These are phyloP conservation scores for Sebastes reedi DNA, from an alignment of 2,797 vertebrate species.

Conservation along the genomic window DNA sequence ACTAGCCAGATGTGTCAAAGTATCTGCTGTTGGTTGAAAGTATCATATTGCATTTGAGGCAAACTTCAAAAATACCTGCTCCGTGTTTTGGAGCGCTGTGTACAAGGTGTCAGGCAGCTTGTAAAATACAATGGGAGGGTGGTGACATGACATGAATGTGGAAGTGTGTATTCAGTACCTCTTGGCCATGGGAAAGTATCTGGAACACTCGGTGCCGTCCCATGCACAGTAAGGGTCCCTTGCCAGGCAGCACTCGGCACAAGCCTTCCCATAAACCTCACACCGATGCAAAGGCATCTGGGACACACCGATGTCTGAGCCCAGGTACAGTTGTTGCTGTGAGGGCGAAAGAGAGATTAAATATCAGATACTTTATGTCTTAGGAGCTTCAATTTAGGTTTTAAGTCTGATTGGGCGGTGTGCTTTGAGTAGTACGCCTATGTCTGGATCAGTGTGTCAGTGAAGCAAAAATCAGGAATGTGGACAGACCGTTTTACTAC, in stretches of 20 bases:
- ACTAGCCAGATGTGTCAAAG: neutral
- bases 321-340: conserved; percentile 97
- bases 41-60: neutral
- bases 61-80: neutral
- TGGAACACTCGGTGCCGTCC: conserved; percentile 96
- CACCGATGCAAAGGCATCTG: conserved; percentile 97
- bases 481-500: neutral
- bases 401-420: neutral
- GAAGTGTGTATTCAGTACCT: conserved; percentile 79
- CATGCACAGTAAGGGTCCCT: conserved; percentile 98
- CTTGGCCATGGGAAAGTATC: conserved; percentile 97
- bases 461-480: conserved; percentile 22
- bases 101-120: conserved; percentile 5
- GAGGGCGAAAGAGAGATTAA: conserved; percentile 30
- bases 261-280: conserved; percentile 96
- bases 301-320: conserved; percentile 90
- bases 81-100: neutral
- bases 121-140: neutral
- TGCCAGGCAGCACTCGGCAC: conserved; percentile 97
- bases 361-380: neutral
- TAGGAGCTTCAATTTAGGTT: neutral
- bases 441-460: conserved; percentile 11
- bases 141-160: neutral
- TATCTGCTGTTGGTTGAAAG: neutral
- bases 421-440: neutral